phyloP scores from a whole-genome alignment of 2,888 invertebrate genomes.

The Andrena hattorfiana region DNA sequence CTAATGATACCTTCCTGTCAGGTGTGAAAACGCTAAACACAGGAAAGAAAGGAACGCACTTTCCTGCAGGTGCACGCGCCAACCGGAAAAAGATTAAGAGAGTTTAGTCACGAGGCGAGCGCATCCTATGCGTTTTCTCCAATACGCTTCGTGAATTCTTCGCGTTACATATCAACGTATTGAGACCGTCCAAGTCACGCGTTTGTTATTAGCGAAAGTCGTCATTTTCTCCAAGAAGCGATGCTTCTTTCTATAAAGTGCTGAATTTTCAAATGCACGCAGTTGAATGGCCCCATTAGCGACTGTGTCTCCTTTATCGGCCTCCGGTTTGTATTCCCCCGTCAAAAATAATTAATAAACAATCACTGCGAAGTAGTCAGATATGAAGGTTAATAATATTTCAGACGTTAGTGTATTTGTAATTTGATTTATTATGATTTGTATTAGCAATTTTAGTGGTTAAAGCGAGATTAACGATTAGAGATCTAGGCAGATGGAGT shows the following conservation, averaged over 20 bases:
- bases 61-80: constrained; percentile 50
- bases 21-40: constrained; percentile 53
- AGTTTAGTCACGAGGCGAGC: constrained; percentile 65
- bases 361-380: too few species aligned
- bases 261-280: too few species aligned
- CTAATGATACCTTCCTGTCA: constrained; percentile 64
- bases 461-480: background rate
- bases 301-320: too few species aligned
- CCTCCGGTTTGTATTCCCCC: too few species aligned
- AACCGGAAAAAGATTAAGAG: constrained; percentile 66
- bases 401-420: too few species aligned
- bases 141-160: constrained; percentile 27
- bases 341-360: too few species aligned
- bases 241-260: too few species aligned
- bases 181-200: background rate
- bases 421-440: too few species aligned
- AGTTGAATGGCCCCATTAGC: too few species aligned
- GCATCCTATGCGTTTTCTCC: constrained; percentile 39
- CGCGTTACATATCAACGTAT: constrained; percentile 3
- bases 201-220: constrained; percentile 37
- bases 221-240: constrained; percentile 3
- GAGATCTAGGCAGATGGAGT: background rate
- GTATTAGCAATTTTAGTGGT: too few species aligned
- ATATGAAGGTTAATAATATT: too few species aligned
- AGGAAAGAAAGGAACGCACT: constrained; percentile 26